Conservation (phyloP, 2,888 invertebrate species). For the Junonia oenone region DNA sequence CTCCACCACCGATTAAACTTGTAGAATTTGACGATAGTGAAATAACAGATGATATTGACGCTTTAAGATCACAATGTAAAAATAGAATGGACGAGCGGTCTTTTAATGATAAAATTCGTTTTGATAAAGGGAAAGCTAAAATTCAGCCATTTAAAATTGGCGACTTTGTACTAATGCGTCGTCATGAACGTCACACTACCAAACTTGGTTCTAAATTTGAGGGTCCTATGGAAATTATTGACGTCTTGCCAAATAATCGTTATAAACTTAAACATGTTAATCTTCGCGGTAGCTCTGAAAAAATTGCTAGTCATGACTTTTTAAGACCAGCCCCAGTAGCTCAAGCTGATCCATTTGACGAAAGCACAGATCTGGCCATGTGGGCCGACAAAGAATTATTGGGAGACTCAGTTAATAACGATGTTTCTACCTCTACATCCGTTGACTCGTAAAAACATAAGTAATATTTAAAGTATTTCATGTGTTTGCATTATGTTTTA, state of each 20-base stretch:
- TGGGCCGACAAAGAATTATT: too few relatives aligned
- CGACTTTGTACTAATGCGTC: too few relatives aligned
- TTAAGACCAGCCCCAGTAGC: constrained; percentile 13
- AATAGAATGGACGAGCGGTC: constrained; percentile 29
- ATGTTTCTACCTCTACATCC: too few relatives aligned
- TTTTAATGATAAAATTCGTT: constrained; percentile 15
- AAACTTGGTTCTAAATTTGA: constrained; percentile 14
- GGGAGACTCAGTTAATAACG: too few relatives aligned
- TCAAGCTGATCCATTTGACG: not conserved
- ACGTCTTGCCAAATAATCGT: constrained; percentile 21
- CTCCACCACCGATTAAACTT: constrained; percentile 14
- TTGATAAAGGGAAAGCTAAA: too few relatives aligned
- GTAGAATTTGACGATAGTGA: constrained; percentile 8
- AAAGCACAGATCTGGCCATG: too few relatives aligned
- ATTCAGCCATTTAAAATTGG: too few relatives aligned
- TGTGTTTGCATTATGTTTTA: too few relatives aligned
- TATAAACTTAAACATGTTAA: constrained; percentile 25
- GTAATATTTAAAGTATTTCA: too few relatives aligned
- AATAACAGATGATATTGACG: not conserved
- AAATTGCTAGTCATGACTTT: constrained; percentile 21
- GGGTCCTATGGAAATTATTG: constrained; percentile 24
- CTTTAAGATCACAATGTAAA: too few relatives aligned
- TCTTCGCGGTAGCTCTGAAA: constrained; percentile 15
- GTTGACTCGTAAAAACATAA: too few relatives aligned
- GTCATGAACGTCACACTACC: too few relatives aligned